A percentile compares a stretch with the other conserved stretches of the same genome.
These are phyloP conservation scores for Drosophila sp. DNA, from an alignment of 1,140 invertebrate species.

Conservation along the genomic window DNA sequence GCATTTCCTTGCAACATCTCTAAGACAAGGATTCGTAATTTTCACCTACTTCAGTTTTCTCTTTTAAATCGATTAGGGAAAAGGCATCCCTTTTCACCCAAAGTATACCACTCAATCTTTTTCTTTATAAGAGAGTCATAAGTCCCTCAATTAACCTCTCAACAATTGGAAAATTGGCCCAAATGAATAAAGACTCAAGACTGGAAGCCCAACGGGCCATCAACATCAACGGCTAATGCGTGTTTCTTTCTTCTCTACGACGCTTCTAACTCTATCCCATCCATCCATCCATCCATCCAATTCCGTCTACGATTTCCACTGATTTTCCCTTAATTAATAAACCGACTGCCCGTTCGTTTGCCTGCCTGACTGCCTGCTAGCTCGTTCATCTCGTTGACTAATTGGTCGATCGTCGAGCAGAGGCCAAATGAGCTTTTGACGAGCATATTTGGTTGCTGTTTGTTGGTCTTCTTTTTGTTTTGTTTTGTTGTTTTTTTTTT, in stretches of 20 bases:
- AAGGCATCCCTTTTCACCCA: neutral
- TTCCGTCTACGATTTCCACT: constrained; percentile 49
- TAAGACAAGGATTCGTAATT: neutral
- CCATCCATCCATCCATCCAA: too few relatives aligned
- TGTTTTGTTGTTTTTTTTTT: neutral
- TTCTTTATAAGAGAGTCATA: constrained; percentile 5
- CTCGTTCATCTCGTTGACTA: constrained; percentile 63
- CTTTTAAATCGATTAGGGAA: neutral
- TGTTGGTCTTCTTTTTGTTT: constrained; percentile 6
- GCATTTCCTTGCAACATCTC: neutral
- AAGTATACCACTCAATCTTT: neutral
- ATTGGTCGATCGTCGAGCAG: constrained; percentile 68
- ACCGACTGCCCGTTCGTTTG: constrained; percentile 41
- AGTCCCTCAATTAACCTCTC: constrained; percentile 9
- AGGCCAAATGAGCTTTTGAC: constrained; percentile 73
- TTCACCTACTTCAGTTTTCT: neutral
- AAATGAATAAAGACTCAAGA: constrained; percentile 51
- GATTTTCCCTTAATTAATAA: constrained; percentile 78
- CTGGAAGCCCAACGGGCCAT: constrained; percentile 69
- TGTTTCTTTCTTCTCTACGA: constrained; percentile 16
- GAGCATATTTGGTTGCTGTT: constrained; percentile 43
- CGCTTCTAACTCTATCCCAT: constrained; percentile 15
- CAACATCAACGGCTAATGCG: constrained; percentile 74
- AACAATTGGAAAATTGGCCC: constrained; percentile 1
- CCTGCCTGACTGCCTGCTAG: neutral